Base-by-base conservation (phyloP, 1,140 invertebrate species). In the Cherax quadricarinatus region DNA sequence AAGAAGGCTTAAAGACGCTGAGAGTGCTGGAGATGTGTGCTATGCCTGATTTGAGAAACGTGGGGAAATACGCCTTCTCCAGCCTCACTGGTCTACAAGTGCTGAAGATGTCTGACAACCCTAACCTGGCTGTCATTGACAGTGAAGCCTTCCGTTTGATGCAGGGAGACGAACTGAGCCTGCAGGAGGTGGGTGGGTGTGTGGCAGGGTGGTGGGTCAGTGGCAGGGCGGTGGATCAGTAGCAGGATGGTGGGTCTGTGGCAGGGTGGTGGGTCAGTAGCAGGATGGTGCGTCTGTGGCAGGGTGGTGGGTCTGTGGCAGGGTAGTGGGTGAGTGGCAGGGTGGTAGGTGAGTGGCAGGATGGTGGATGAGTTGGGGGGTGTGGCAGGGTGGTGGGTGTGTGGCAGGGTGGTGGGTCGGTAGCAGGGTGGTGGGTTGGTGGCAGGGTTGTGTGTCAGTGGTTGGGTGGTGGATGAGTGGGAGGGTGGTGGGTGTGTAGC, bases 71-170 rank as follows among this genome's bases (percentile, higher is more conserved):
- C 12, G 57, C 90, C 18, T 91, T 91, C 83, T 87, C 89, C 48
- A 70, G 53, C 10, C 82, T 91, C 16, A 49, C 41, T 3, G 21
- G 84, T 4, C 78, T 91, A 6, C 41, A 87, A 60, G 79, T 86
- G 18, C 48, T 91, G 18, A 51, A 70, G 18, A 21, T 91, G n/a
- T 86, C 89, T 10, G 85, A 91, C 83, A 86, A 85, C 89, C 89
- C 84, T 4, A 12, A n/a, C 2, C 53, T 91, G 12, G 18, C 78
- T 5, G 73, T 87, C 21, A 87, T 91, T 21, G 89, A 91, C 57
- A 6, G 30, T 16, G 41, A 80, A 18, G 89, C 89, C 41, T 91
- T 91, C 85, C 60, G 62, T 24, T 3, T 70, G 4, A 10, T 87
- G 21, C n/a, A 49, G 5, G 84, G 12, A 9, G 70, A 80, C 12